phyloP scores from a whole-genome alignment of 2,113 vertebrate genomes.

The Tachuris rubrigastra region DNA sequence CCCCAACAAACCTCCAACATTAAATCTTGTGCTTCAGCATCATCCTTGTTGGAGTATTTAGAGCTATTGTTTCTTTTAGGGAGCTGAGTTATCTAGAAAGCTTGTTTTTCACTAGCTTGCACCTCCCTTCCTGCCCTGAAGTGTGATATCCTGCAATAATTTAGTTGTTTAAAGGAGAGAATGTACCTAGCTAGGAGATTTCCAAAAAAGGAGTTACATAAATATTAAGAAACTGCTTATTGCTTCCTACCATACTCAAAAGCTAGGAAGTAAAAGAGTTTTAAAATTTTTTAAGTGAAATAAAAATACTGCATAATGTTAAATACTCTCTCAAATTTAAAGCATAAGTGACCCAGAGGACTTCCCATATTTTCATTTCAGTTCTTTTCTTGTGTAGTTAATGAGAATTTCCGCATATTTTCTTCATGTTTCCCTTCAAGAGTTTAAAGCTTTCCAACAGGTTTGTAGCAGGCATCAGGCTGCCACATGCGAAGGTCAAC shows the following conservation, averaged over 20 bases:
- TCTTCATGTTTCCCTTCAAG: not conserved
- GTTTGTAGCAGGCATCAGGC: constrained; percentile 88
- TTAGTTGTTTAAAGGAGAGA: constrained; percentile 1
- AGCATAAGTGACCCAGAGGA: constrained; percentile 60
- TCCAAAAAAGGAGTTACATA: constrained; percentile 48
- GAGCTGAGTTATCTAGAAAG: not conserved
- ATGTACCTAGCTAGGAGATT: not conserved
- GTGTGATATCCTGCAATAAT: constrained; percentile 29
- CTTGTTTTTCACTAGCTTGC: not conserved
- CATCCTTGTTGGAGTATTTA: not conserved
- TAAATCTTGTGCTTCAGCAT: not conserved
- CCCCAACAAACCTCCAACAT: not conserved
- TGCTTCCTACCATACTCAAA: constrained; percentile 13
- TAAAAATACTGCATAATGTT: constrained; percentile 73
- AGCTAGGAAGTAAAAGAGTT: constrained; percentile 17
- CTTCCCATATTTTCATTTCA: not conserved
- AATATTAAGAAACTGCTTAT: constrained; percentile 50
- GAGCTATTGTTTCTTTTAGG: not conserved
- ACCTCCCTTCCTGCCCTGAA: not conserved
- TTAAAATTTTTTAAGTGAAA: constrained; percentile 34
- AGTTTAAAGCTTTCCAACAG: constrained; percentile 75
- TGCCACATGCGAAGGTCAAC: constrained; percentile 96
- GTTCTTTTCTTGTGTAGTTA: not conserved
- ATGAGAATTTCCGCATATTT: not conserved
- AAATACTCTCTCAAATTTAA: constrained; percentile 67